A percentile compares a stretch with the other conserved stretches of the same genome.
phyloP scores from a whole-genome alignment of 2,113 vertebrate species.

The Aldabrachelys gigantea region DNA sequence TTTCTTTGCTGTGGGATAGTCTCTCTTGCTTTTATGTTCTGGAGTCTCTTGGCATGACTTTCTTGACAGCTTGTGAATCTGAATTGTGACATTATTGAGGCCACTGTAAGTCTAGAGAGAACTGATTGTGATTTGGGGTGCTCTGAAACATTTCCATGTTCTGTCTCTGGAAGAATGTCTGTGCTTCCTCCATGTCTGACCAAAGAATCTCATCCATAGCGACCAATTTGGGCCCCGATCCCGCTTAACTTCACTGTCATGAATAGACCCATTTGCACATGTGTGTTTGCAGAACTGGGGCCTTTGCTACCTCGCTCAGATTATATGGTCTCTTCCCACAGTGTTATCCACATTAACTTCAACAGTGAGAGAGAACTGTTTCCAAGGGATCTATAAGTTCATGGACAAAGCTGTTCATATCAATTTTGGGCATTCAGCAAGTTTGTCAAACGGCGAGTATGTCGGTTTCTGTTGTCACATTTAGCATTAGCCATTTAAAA shows the following conservation, averaged over 20 bases:
- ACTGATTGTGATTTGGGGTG: not conserved
- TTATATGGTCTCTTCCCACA: not conserved
- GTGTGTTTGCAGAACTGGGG: not conserved
- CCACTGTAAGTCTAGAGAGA: not conserved
- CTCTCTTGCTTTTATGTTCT: not conserved
- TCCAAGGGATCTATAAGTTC: not conserved
- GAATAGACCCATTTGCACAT: not conserved
- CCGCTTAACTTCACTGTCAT: not conserved
- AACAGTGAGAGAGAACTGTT: not conserved
- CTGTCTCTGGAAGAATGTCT: not conserved
- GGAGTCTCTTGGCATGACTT: not conserved
- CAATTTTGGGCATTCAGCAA: not conserved
- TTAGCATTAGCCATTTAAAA: not conserved
- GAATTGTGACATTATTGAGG: not conserved
- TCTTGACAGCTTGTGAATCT: not conserved
- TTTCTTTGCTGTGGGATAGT: not conserved
- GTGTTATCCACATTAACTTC: not conserved
- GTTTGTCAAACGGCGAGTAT: not conserved
- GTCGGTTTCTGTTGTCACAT: not conserved
- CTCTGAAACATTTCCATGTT: not conserved
- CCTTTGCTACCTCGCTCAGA: not conserved
- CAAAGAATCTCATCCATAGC: not conserved
- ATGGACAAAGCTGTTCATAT: not conserved
- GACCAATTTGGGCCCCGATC: fast-evolving
- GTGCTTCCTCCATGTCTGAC: not conserved